Evolutionary conservation across 2,888 invertebrate genomes (phyloP), one percentile per base, ranked within the genome.

Genomic region (Drosophila eohydei): DNA sequence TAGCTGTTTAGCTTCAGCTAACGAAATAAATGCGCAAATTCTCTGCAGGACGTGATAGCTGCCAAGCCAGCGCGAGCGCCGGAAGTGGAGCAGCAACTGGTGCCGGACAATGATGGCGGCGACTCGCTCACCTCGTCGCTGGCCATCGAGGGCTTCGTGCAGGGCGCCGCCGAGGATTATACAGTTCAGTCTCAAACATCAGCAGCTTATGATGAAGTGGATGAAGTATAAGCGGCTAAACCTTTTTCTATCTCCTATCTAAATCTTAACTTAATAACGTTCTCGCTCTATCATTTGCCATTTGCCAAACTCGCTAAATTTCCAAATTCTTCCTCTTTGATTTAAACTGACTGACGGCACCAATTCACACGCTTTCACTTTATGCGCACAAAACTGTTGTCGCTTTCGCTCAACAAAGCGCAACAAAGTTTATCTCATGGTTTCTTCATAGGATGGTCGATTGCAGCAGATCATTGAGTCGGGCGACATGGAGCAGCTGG

Each of bases 401-500:
- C 26, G 30, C 26, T 61, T 32, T 28, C 38, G n/a, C 30, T 26
- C 8, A n/a, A n/a, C n/a, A n/a, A n/a, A n/a, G n/a, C 21, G 38
- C 16, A 57, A n/a, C 59, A 48, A 59, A 46, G 67, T 43, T 69
- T 38, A 48, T 63, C 32, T 57, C 36, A 8, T 60, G 16, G 2
- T 43, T 50, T 50, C 26, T 74, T 57, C 57, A 92, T 94, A 95
- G 92, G 96, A 96, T 79, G 94, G 94, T 16, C 95, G 95, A 91
- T 94, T 96, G 44, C 94, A 94, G 63, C 94, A 94, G 77, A 94
- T 96, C 79, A 95, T 97, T 58, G 95, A 95, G 83, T 94, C 94
- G 75, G 96, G 97, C 9, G 97, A 97, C 90, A 96, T 98, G 95
- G 98, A 97, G 91, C 96, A 97, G 93, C 93, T 98, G 88, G 98